These are phyloP conservation scores for Regulus satrapa DNA, from an alignment of 2,113 vertebrate genomes.

Conservation along the genomic window DNA sequence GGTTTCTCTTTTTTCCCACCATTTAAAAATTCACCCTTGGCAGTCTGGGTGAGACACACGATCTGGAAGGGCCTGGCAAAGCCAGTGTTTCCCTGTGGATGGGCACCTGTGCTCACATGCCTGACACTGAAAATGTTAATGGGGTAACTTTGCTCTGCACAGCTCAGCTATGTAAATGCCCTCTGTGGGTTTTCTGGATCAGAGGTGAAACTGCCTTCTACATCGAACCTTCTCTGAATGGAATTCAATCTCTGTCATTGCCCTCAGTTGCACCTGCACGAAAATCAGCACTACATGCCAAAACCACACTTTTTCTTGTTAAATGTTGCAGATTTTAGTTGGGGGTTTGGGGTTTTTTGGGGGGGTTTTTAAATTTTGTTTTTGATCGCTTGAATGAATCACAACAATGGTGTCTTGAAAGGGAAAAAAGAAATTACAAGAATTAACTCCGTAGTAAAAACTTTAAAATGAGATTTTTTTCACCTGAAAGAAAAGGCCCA, in stretches of 20 bases:
- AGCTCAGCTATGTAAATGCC: background rate
- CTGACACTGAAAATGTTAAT: background rate
- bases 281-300: background rate
- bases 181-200: background rate
- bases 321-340: background rate
- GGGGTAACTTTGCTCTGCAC: background rate
- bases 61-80: background rate
- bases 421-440: background rate
- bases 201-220: background rate
- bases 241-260: background rate
- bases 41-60: background rate
- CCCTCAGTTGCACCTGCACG: background rate
- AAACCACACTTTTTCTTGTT: background rate
- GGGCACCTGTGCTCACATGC: slow-evolving; percentile 48
- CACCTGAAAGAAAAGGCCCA: background rate
- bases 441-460: background rate
- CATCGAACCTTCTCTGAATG: background rate
- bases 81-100: background rate
- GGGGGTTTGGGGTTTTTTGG: background rate
- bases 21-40: slow-evolving; percentile 17
- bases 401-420: background rate
- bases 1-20: slow-evolving; percentile 47
- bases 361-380: background rate
- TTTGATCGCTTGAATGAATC: background rate
- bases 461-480: background rate